Base-by-base conservation (phyloP, 2,888 invertebrate species). In the Diarsia dahlii region DNA sequence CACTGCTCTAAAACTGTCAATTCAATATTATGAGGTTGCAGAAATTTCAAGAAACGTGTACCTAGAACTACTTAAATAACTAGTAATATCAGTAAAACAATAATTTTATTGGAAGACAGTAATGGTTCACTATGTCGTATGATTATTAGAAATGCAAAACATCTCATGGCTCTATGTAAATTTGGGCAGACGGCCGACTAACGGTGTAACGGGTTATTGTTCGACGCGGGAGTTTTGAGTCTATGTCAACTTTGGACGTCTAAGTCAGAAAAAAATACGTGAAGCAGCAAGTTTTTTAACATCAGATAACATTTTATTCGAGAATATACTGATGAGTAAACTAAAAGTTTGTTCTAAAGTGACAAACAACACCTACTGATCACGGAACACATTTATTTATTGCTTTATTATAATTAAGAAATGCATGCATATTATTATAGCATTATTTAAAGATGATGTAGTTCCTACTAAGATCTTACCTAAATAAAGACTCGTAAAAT, bases 161-260 rank as follows among this genome's bases (percentile, higher is more conserved):
- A 50, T 84, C 86, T 81, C 62, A 73, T 71, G 74, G 76, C 71
- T 28, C 18, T 85, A 84, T 84, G 84, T 89, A 81, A 86, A 87
- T 90, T 90, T 86, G 82, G 87, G 77, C 82, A 87, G 72, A 82
- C 87, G 86, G 81, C 83, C 81, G 81, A 76, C 65, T 86, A 86
- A 89, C 89, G 84, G 80, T 76, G 71, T 85, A 88, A 88, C 89
- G 84, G 89, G 86, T 87, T 84, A 81, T 81, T 74, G 79, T 79
- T 74, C 76, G 78, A 71, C 84, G 82, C 85, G 79, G 79, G 78
- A 84, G 64, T 76, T 77, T 69, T 56, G 60, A 71, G 60, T 65
- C 69, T 56, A 58, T 84, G 48, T 75, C 74, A 74, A 72, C 67
- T 80, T 78, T 71, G 50, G 62, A 78, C 65, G 58, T 39, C 71